Evolutionary conservation across 1,140 invertebrate species (phyloP).

Genomic region (Bombus balteatus): DNA sequence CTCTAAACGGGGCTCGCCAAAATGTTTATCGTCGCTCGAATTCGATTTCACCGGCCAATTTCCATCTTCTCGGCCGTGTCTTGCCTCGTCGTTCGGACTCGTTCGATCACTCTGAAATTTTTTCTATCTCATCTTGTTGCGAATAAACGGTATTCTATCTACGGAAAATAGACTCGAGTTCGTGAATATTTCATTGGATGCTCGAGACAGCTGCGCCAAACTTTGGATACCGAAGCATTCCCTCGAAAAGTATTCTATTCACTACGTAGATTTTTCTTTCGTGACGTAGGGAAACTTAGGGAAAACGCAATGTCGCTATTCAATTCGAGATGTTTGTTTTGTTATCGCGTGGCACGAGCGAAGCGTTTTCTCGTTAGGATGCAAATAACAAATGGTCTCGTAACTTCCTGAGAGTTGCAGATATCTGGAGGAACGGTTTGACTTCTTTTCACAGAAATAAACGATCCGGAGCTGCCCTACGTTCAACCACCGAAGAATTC

Average conservation of each 20-base stretch:
- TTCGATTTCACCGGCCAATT: background rate
- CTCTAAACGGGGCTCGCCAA: background rate
- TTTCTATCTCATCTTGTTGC: no score
- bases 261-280: background rate
- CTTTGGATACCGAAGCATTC: no score
- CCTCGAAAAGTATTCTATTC: background rate
- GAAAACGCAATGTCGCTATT: background rate
- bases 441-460: background rate
- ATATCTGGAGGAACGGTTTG: background rate
- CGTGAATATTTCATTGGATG: background rate
- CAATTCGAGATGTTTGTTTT: background rate
- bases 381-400: slow-evolving; percentile 15
- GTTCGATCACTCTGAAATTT: background rate
- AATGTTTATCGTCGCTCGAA: background rate
- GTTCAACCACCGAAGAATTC: background rate
- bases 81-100: background rate
- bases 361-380: slow-evolving; percentile 13
- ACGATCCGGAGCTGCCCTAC: background rate
- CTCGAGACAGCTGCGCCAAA: background rate
- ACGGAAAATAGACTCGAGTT: background rate
- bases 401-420: background rate
- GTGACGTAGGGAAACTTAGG: background rate
- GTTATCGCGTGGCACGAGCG: background rate
- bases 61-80: background rate
- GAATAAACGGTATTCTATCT: background rate